These are phyloP conservation scores for Priocnemis perturbator DNA, from an alignment of 2,888 invertebrate genomes.

Conservation along the genomic window DNA sequence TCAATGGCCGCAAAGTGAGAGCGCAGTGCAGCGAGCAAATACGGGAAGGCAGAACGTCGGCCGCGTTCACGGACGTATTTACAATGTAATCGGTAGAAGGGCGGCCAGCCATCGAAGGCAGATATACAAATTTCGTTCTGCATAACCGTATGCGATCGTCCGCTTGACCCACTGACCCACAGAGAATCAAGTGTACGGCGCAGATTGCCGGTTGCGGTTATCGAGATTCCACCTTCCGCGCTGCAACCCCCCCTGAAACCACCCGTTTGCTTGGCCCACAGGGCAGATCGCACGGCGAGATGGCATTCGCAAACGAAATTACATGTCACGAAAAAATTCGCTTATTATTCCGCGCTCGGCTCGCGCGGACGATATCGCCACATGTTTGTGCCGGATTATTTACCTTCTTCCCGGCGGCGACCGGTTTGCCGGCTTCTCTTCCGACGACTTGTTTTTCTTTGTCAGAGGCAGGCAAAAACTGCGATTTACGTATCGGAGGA, in stretches of 20 bases:
- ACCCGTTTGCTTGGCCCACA: conserved; percentile 12
- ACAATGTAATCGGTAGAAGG: conserved; percentile 4
- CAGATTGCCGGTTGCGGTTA: conserved; percentile 50
- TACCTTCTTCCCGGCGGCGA: conserved; percentile 23
- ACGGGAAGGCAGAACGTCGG: background rate
- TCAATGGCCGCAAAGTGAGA: background rate
- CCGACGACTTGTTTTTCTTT: conserved; percentile 5
- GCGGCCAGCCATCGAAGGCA: background rate
- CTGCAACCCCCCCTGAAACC: conserved; percentile 8
- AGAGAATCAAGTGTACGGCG: conserved; percentile 22
- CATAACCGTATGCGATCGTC: conserved; percentile 8
- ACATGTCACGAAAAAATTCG: conserved; percentile 55
- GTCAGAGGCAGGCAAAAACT: background rate
- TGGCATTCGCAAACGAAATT: conserved; percentile 53
- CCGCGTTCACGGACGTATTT: background rate
- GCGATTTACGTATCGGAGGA: background rate
- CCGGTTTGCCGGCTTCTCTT: conserved; percentile 3
- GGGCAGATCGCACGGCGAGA: conserved; percentile 46
- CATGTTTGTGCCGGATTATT: conserved; percentile 46
- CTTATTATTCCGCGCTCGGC: conserved; percentile 48
- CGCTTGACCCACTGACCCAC: conserved; percentile 45
- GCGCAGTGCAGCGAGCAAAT: background rate
- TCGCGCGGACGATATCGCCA: conserved; percentile 43
- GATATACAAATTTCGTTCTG: background rate
- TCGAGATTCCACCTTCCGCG: conserved; percentile 37